Base-by-base conservation (phyloP, 2,797 vertebrate genomes). In the Carapus acus region DNA sequence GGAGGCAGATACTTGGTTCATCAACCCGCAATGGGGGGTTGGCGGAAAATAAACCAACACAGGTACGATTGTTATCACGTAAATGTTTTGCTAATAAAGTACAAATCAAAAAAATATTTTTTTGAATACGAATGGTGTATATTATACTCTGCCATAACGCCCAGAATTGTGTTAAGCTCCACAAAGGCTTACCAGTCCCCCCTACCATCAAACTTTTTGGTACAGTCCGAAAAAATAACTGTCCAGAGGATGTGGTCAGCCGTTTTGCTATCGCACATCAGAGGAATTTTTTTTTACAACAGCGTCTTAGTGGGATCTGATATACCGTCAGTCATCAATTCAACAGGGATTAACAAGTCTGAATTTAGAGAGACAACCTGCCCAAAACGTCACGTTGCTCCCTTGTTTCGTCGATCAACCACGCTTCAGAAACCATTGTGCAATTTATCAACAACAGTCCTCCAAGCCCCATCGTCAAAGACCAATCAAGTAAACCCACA, bases 171-270 rank as follows among this genome's bases (percentile, higher is more conserved):
- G 27, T 3, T 33, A 8, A 60, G 15, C 20, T 1, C 22, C 2
- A 1, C 9, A 23, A 2, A 8, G n/a, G 11, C 1, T 2, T 24
- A 49, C 6, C 1, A 1, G 15, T 1, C 53, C 47, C 74, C 78
- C 81, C 73, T 7, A 22, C 4, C n/a, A 1, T 0, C 5, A 56
- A 82, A 82, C 78, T 77, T 84, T 82, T 18, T 87, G 77, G 85
- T 82, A 76, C 68, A 43, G 52, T 64, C 85, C 75, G 31, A 23
- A 38, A 69, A 76, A 78, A 79, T 84, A 85, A 85, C 81, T 76
- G 83, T 85, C 41, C 55, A 20, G 46, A 54, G 51, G 65, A 74
- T 76, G 68, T 72, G 59, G 67, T 54, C 43, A 31, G 15, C 22
- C 1, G 29, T 19, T 58, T 48, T 18, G 14, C 2, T 6, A 31